phyloP scores from a whole-genome alignment of 2,888 invertebrate species.

The Blomia tropicalis region DNA sequence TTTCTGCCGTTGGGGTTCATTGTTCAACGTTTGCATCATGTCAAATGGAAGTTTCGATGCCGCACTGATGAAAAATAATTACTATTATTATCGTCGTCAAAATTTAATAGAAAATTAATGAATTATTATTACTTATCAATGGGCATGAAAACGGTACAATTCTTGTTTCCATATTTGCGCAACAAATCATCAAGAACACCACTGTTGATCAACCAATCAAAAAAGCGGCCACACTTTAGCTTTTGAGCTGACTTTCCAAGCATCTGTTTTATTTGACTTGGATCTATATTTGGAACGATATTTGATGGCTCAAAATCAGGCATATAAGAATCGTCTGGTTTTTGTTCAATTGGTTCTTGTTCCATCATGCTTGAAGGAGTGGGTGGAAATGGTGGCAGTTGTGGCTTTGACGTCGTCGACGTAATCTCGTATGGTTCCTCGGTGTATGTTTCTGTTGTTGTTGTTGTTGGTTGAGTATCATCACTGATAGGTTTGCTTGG shows the following conservation, averaged over 20 bases:
- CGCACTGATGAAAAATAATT: too few relatives aligned
- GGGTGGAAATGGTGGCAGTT: not conserved
- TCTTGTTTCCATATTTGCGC: not conserved
- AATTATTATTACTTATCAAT: not conserved
- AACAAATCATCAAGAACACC: slow-evolving; percentile 9
- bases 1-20: not conserved
- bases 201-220: slow-evolving; percentile 3
- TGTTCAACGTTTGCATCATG: not conserved
- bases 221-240: not conserved
- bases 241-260: not conserved
- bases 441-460: not conserved
- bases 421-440: not conserved
- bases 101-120: too few relatives aligned
- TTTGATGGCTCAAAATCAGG: not conserved
- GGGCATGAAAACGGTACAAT: not conserved
- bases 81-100: too few relatives aligned
- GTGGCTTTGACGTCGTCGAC: not conserved
- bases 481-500: not conserved
- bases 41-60: slow-evolving; percentile 3
- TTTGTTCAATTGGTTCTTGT: slow-evolving; percentile 9
- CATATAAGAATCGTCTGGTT: slow-evolving; percentile 5
- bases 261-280: not conserved
- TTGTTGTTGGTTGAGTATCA: not conserved
- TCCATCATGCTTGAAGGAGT: not conserved
- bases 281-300: not conserved